phyloP scores from a whole-genome alignment of 1,140 invertebrate genomes.

The Drosophila guanche region DNA sequence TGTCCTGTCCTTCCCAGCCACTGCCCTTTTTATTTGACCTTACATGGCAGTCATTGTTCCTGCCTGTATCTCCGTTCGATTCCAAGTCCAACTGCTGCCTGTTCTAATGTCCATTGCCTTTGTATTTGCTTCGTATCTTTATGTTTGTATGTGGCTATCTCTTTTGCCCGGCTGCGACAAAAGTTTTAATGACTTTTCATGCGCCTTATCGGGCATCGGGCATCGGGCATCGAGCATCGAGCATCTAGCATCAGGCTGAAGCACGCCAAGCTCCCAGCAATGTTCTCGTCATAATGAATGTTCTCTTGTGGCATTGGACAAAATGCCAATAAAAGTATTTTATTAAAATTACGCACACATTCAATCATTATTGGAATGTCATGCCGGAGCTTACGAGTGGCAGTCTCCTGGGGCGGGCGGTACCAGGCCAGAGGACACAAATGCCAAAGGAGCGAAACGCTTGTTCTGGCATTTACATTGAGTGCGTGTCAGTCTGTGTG shows the following conservation, averaged over 20 bases:
- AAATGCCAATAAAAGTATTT: conserved; percentile 81
- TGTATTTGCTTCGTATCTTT: conserved; percentile 9
- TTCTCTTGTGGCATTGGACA: conserved; percentile 54
- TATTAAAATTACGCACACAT: conserved; percentile 80
- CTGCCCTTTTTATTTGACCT: conserved; percentile 69
- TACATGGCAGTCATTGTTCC: conserved; percentile 11
- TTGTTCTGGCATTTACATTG: conserved; percentile 57
- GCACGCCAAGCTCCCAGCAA: conserved; percentile 10
- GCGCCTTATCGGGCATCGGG: conserved; percentile 54
- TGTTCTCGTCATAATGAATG: conserved; percentile 53
- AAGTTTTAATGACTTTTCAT: conserved; percentile 80
- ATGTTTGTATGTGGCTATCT: conserved; percentile 22
- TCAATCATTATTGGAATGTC: conserved; percentile 81
- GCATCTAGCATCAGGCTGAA: neutral
- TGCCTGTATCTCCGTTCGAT: neutral
- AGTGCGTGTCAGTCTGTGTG: conserved; percentile 39
- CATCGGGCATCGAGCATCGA: conserved; percentile 3
- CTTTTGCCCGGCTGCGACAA: conserved; percentile 50
- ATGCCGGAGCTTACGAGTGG: conserved; percentile 32
- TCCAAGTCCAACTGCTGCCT: neutral
- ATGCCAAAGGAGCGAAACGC: conserved; percentile 3
- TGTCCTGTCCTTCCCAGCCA: too few species aligned
- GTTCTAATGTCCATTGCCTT: conserved; percentile 7
- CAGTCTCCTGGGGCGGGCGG: conserved; percentile 9
- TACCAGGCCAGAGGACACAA: conserved; percentile 8